Conservation (phyloP, 2,113 vertebrate genomes). For the Mirza zaza region DNA sequence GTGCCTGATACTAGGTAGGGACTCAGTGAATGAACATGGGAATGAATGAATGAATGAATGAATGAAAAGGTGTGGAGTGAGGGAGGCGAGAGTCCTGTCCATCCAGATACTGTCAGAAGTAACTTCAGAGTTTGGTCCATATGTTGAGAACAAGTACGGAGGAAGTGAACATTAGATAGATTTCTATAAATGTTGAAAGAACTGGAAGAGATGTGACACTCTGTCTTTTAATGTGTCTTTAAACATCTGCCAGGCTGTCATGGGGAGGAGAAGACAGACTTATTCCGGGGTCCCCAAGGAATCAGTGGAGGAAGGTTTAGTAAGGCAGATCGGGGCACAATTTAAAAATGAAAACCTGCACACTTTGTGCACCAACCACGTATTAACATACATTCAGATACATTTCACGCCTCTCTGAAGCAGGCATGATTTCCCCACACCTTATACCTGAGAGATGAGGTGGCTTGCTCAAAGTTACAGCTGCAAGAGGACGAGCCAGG, state of each 20-base stretch:
- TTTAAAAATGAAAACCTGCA: background rate
- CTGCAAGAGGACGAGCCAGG: background rate
- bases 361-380: background rate
- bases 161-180: background rate
- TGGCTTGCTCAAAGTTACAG: background rate
- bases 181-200: background rate
- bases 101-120: background rate
- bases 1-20: background rate
- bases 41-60: background rate
- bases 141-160: background rate
- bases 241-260: constrained; percentile 58
- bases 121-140: background rate
- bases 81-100: background rate
- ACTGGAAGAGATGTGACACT: constrained; percentile 39
- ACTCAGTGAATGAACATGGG: background rate
- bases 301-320: background rate
- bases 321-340: constrained; percentile 20
- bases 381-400: background rate
- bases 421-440: background rate
- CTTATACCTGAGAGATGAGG: too few relatives aligned
- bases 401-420: background rate
- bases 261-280: background rate
- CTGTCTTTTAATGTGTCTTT: constrained; percentile 33
- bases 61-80: background rate
- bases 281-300: constrained; percentile 25